Percentiles rank a stretch among this genome's conserved stretches.
These are phyloP conservation scores for Anomalospiza imberbis DNA, from an alignment of 2,797 vertebrate genomes.

Conservation along the genomic window DNA sequence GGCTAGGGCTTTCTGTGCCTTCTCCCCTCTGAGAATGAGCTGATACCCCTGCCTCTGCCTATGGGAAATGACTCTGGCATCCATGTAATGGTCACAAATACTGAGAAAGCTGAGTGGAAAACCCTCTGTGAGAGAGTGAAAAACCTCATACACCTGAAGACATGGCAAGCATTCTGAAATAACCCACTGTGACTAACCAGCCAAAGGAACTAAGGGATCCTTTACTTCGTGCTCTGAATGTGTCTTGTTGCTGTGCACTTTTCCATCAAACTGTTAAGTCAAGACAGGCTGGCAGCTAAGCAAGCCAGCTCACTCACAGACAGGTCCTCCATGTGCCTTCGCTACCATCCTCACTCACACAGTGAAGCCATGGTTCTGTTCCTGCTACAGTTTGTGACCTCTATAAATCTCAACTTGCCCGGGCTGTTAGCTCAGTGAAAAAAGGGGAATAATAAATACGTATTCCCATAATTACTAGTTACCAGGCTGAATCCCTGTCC, in stretches of 20 bases:
- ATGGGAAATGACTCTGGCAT: not conserved
- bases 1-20: not conserved
- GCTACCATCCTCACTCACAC: not conserved
- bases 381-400: not conserved
- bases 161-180: not conserved
- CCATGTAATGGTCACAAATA: not conserved
- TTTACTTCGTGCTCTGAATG: not conserved
- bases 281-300: not conserved
- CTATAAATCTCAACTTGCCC: not conserved
- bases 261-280: not conserved
- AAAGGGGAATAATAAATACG: not conserved
- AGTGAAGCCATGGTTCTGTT: not conserved
- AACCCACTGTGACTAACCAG: not conserved
- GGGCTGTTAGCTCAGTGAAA: not conserved
- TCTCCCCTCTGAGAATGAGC: not conserved
- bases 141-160: not conserved
- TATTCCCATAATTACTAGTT: not conserved
- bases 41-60: not conserved
- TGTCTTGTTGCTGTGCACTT: not conserved
- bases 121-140: not conserved
- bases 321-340: not conserved
- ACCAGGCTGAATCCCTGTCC: not conserved
- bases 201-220: not conserved
- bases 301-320: not conserved
- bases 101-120: not conserved